Base-by-base conservation (phyloP, 2,888 invertebrate genomes). In the Tetanocera ferruginea region DNA sequence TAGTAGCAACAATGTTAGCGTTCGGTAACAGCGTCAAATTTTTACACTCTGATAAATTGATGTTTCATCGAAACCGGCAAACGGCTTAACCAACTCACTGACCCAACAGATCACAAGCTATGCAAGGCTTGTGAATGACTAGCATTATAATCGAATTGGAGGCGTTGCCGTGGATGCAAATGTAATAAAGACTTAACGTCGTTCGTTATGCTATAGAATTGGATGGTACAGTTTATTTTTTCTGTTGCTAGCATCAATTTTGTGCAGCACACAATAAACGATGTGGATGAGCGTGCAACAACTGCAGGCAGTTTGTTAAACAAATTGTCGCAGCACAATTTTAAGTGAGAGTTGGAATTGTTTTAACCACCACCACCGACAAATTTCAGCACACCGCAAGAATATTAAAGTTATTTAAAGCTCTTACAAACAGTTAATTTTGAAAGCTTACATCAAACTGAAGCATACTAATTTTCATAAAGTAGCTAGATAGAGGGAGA, bases 141-240 rank as follows among this genome's bases (percentile, higher is more conserved):
- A 62, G 28, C 62, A n/a, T 49, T 49, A 73, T 75, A 75, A 75
- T 75, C 75, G 55, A 75, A 55, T 75, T 67, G 66, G 49, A 69
- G n/a, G 43, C 23, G 23, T 67, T 67, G 66, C 37, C 75, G 67
- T 52, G 19, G 67, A 67, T 67, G 66, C 75, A 75, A 67, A 75
- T 67, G 75, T 52, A 75, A 75, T 75, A 75, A 75, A 75, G 67
- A 67, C 67, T 52, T 34, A 25, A 28, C 28, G 14, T 28, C 19
- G 28, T 70, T 34, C 17, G 51, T 70, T 52, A 25, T 31, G 52
- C n/a, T 37, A 19, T 0, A 17, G 66, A 43, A 8, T 11, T 6
- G 11, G 11, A 55, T 60, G 60, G 25, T 9, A 28, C 5, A 3
- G 11, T 25, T 25, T 19, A 17, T 19, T n/a, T 23, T 6, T 60